phyloP scores from a whole-genome alignment of 1,140 invertebrate genomes.

The Drusus annulatus region DNA sequence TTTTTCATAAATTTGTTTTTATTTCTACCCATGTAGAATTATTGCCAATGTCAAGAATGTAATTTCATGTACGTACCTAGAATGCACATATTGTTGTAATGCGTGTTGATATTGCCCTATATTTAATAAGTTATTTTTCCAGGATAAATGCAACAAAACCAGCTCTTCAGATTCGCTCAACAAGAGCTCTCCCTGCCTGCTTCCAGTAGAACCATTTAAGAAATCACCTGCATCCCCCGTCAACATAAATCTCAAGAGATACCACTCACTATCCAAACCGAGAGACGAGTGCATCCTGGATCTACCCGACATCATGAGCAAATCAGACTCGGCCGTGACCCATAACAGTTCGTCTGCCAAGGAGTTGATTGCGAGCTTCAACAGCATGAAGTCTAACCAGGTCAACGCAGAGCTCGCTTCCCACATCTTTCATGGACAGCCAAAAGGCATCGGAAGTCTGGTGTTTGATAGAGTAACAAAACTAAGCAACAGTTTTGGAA shows the following conservation, averaged over 20 bases:
- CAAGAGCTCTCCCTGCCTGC: not conserved
- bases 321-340: slow-evolving; percentile 28
- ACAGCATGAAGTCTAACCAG: slow-evolving; percentile 31
- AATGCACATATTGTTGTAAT: too few relatives aligned
- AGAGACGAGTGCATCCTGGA: slow-evolving; percentile 8
- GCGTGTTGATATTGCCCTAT: too few relatives aligned
- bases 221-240: not conserved
- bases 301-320: slow-evolving; percentile 24
- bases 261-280: slow-evolving; percentile 20
- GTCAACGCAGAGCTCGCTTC: not conserved
- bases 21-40: too few relatives aligned
- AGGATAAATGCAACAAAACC: not conserved
- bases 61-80: too few relatives aligned
- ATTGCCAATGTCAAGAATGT: too few relatives aligned
- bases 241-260: slow-evolving; percentile 29
- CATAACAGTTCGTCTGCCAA: slow-evolving; percentile 32
- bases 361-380: slow-evolving; percentile 43
- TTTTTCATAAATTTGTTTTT: too few relatives aligned
- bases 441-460: slow-evolving; percentile 48
- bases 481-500: slow-evolving; percentile 37
- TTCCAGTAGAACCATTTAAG: slow-evolving; percentile 1
- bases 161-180: not conserved
- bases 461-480: slow-evolving; percentile 55
- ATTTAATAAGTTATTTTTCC: not conserved
- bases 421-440: slow-evolving; percentile 36